phyloP scores from a whole-genome alignment of 2,888 invertebrate genomes.

The Halocaridina rubra region DNA sequence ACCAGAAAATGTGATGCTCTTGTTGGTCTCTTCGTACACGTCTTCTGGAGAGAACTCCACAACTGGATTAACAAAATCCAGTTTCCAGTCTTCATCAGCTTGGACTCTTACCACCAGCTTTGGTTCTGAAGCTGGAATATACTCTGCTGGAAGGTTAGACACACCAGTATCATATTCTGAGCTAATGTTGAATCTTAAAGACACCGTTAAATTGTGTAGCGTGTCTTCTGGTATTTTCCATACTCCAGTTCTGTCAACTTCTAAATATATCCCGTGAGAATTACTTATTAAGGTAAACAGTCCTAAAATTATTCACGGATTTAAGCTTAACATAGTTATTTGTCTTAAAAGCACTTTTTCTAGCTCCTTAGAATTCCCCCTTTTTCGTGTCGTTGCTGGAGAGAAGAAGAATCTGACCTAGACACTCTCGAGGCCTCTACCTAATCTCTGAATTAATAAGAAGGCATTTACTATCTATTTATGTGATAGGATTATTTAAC shows the following conservation, averaged over 20 bases:
- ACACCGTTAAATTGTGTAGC: not conserved
- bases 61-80: not conserved
- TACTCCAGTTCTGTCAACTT: not conserved
- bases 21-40: not conserved
- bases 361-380: no score
- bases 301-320: no score
- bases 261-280: not conserved
- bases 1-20: not conserved
- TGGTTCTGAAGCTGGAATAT: not conserved
- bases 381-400: no score
- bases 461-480: no score
- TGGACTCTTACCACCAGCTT: not conserved
- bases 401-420: no score
- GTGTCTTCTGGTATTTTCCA: not conserved
- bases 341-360: no score
- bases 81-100: not conserved
- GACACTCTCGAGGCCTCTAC: no score
- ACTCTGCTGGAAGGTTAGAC: no score
- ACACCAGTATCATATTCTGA: not conserved
- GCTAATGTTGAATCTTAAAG: not conserved
- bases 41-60: slow-evolving; percentile 9
- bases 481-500: no score
- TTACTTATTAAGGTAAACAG: no score
- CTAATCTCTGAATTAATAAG: no score
- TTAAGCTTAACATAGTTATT: no score